A percentile compares a stretch with the other conserved stretches of the same genome.
phyloP scores from a whole-genome alignment of 2,888 invertebrate genomes.

The Allolobophora icterica region DNA sequence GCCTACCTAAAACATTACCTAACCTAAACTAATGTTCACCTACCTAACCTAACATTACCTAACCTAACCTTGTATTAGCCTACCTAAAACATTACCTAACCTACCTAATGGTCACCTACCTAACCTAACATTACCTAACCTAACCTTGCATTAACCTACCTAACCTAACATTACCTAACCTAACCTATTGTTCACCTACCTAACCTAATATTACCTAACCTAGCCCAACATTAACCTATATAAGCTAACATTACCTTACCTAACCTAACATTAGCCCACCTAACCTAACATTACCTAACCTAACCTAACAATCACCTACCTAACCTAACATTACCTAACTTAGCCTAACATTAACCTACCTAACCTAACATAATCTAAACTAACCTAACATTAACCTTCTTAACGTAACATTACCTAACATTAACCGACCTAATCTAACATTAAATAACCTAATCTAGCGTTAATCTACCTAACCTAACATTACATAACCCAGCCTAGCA shows the following conservation, averaged over 20 bases:
- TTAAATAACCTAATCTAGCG: neutral
- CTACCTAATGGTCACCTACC: neutral
- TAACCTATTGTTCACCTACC: neutral
- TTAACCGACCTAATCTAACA: neutral
- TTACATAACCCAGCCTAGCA: neutral
- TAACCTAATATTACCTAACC: neutral
- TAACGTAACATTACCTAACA: neutral
- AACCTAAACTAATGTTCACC: neutral
- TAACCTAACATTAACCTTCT: neutral
- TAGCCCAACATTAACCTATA: neutral
- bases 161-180: neutral
- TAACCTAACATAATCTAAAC: neutral
- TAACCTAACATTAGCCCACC: constrained; percentile 61
- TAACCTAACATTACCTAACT: neutral
- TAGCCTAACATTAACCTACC: neutral
- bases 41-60: neutral
- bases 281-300: neutral
- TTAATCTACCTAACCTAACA: too few species aligned
- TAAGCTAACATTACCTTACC: constrained; percentile 64
- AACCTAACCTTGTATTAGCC: neutral
- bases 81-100: neutral
- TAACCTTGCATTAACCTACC: neutral
- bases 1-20: neutral
- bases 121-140: neutral
- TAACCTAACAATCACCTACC: neutral